Base-by-base conservation (phyloP, 2,797 vertebrate species). In the Heterohyrax brucei region DNA sequence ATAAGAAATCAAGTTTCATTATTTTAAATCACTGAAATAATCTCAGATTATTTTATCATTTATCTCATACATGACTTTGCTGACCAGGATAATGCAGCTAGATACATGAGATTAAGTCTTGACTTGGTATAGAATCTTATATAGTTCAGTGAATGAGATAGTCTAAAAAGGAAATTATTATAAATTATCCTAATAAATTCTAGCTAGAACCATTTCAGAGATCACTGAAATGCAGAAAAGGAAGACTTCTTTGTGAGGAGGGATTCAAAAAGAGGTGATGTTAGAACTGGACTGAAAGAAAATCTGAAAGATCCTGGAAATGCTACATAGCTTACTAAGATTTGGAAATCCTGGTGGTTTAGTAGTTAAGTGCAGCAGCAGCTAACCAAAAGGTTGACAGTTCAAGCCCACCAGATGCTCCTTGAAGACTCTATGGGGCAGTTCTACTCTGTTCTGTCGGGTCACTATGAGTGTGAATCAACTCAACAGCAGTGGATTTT, bases 241-340 rank as follows among this genome's bases (percentile, higher is more conserved):
- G 53, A 82, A 72, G 70, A 79, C 33, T 61, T 76, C 56, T 79
- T 1, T 5, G 0, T 80, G n/a, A 83, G 6, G 68, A 53, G 80
- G 14, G 44, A 82, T 13, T 73, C 10, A 21, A 78, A 44, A 64
- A 39, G 30, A 75, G 0, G 10, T 83, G 10, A 72, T 4, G 4
- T 33, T 79, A 68, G 12, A 91, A 93, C 89, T n/a, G 91, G 93
- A 1, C 26, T 28, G 26, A 0, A 89, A 66, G 70, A 73, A 93
- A 82, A 82, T 70, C 7, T 79, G 48, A 87, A 66, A 10, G 6
- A 12, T 82, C 8, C 24, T 50, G 68, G 22, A 0, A 8, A 39
- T 62, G 26, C 19, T 82, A 7, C 21, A 10, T 59, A 10, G n/a
- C 56, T 87, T 59, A 50, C 53, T 68, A 70, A 79, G 19, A 39